Base-by-base conservation (phyloP, 1,140 invertebrate genomes). In the Calephelis virginiensis region DNA sequence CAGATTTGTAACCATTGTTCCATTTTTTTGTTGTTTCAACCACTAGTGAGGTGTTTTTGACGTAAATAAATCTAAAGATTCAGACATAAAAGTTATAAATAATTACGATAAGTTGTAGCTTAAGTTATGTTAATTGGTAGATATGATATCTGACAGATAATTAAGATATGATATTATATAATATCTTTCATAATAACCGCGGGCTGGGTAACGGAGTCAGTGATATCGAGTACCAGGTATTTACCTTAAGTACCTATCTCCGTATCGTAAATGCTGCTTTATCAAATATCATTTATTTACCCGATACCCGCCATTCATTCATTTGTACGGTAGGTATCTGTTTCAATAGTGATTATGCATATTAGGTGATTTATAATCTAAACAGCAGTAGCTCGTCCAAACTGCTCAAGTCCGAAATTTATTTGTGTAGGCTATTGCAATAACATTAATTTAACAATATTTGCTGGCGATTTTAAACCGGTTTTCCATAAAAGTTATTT, bases 111-210 rank as follows among this genome's bases (percentile, higher is more conserved):
- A 56, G 53, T 12, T 14, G 10, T 28, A 11, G 53, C 53, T 37
- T 37, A 37, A 43, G 10, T 56, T 11, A 56, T 56, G 53, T 28
- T 56, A 56, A 59, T 59, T 37, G 28, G 37, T 38, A 59, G 53
- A 59, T 59, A 59, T 59, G 53, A 59, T 59, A 59, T 59, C 53
- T 59, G 53, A 59, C 53, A 59, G 37, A 59, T 59, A 59, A 59
- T 59, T 59, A 59, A 59, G 53, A 59, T 59, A 59, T 59, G 53
- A 37, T 59, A 59, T 59, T 59, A 59, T 59, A 38, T 59, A 59
- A 37, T 59, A 37, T 37, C 17, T 59, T 59, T 37, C 28, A 37
- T 37, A 37, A 59, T 37, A 59, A 37, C 53, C 53, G 53, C 53
- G 53, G 37, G 11, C 11, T 1, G 53, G 37, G 53, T 12, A 0